Evolutionary conservation across 2,113 vertebrate genomes (phyloP).

Genomic region (Bubo scandiacus): DNA sequence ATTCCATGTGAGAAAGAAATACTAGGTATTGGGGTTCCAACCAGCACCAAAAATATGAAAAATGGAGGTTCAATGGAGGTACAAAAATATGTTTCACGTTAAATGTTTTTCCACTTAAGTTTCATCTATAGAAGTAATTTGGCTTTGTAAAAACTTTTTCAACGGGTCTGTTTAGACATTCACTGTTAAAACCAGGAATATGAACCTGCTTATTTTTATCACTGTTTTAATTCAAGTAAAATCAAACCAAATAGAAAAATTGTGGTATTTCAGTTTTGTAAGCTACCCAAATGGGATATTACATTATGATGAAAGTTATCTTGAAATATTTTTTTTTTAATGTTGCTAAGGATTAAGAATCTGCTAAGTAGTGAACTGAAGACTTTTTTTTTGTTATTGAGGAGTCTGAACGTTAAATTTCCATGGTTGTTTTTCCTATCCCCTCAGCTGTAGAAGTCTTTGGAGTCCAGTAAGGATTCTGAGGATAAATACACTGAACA

Average conservation of each 20-base stretch:
- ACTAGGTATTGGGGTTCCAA: not conserved
- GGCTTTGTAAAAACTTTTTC: not conserved
- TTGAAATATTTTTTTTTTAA: not conserved
- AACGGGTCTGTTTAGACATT: not conserved
- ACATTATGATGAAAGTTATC: not conserved
- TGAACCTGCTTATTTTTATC: not conserved
- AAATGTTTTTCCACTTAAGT: not conserved
- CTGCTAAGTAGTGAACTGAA: not conserved
- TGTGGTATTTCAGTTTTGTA: not conserved
- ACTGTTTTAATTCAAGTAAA: not conserved
- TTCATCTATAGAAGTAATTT: not conserved
- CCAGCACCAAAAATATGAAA: not conserved
- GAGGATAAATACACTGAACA: not conserved
- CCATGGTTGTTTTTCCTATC: not conserved
- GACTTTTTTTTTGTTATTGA: not conserved
- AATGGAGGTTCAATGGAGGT: not conserved
- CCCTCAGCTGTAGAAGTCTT: not conserved
- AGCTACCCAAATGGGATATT: not conserved
- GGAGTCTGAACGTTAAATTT: not conserved
- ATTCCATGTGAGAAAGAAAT: not conserved
- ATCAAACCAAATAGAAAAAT: not conserved
- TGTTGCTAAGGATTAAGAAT: not conserved
- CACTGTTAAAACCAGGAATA: not conserved
- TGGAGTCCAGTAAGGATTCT: not conserved
- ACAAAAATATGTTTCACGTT: not conserved